Evolutionary conservation across 2,888 invertebrate species (phyloP), one percentile per base, ranked within the genome.

Genomic region (Hetaerina titia): DNA sequence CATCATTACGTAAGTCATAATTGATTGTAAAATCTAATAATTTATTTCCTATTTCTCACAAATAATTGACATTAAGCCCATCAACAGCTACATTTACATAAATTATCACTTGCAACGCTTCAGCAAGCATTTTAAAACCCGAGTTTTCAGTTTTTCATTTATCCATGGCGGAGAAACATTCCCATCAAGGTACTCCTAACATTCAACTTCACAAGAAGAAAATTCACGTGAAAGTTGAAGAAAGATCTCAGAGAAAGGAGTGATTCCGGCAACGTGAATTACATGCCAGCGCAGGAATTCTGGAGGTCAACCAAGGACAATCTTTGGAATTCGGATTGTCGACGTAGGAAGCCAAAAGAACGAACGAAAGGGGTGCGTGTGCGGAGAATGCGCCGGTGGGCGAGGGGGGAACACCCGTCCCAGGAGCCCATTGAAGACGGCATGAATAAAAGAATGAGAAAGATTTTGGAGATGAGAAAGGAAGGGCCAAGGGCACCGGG

Each of bases 241-340:
- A 22, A 69, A 22, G 7, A 69, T 9, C 22, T 15, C 22, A 69
- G 13, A 69, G 69, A 69, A 69, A 63, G 63, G 63, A 63, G 17
- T 63, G 63, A 17, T 15, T 15, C 17, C 19, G 69, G 22, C 22
- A n/a, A 69, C 69, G 69, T 69, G 69, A 22, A 7, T 69, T 6
- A 69, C 19, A 69, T 69, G 69, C n/a, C 69, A 69, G 69, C 22
- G 22, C 22, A 6, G n/a, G 69, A 8, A 17, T 7, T 69, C 69
- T 81, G 31, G 81, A 81, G 81, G 81, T 11, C 25, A 81, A 81
- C 81, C 81, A 81, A 81, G 81, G 81, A 81, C 81, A 69, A 69
- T 81, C 25, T 31, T 6, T 31, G 81, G 81, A 81, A 81, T 81
- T 81, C 81, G 81, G 81, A 81, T 81, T 81, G 81, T 31, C 13